Evolutionary conservation across 2,113 vertebrate species (phyloP).

Genomic region (Acrocephalus kingi): DNA sequence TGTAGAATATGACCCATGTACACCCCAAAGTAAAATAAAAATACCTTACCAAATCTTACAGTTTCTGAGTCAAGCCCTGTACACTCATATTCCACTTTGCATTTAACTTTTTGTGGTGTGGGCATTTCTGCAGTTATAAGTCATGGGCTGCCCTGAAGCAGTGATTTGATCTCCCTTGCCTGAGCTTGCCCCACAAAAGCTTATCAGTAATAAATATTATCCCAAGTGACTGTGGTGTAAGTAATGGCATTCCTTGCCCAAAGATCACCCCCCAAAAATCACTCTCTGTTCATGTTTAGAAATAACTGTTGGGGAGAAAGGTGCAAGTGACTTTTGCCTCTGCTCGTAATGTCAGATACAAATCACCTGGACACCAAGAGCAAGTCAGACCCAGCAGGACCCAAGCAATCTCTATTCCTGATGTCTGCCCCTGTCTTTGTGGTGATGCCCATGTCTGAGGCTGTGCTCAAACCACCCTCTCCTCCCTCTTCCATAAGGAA

Average conservation of each 20-base stretch:
- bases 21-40: not conserved
- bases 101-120: not conserved
- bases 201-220: slow-evolving; percentile 28
- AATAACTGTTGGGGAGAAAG: not conserved
- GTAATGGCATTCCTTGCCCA: slow-evolving; percentile 42
- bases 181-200: not conserved
- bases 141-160: slow-evolving; percentile 34
- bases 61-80: not conserved
- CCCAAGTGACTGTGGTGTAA: slow-evolving; percentile 33
- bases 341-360: not conserved
- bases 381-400: not conserved
- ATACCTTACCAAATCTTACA: not conserved
- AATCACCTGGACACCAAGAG: not conserved
- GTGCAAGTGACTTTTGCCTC: not conserved
- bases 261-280: not conserved
- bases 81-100: not conserved
- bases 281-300: not conserved
- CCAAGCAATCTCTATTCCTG: not conserved
- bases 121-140: slow-evolving; percentile 20
- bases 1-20: not conserved
- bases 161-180: slow-evolving; percentile 47
- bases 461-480: not conserved
- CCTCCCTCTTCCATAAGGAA: not conserved
- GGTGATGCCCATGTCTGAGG: not conserved
- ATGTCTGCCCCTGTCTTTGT: not conserved